phyloP scores from a whole-genome alignment of 37 sponge, comb jelly and placozoan genomes.

The Theonella swinhoei region DNA sequence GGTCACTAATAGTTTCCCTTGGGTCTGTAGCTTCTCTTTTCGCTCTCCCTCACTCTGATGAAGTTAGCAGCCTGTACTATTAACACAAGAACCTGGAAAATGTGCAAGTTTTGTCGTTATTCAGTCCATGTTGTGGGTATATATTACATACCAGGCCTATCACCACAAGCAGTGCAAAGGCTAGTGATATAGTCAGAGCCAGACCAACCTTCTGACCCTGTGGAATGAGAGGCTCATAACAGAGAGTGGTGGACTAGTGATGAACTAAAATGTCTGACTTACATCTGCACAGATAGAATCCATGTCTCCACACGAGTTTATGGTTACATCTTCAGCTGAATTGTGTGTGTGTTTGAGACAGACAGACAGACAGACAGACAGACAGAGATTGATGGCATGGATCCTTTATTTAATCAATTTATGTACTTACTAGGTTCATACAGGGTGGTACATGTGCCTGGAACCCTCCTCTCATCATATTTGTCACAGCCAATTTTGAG shows the following conservation, averaged over 20 bases:
- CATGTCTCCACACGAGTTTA: not conserved
- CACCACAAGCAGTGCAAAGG: slow-evolving; percentile 49
- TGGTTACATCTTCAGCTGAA: not conserved
- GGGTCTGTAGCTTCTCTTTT: slow-evolving; percentile 58
- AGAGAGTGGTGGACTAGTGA: not conserved
- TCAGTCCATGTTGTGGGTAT: no score
- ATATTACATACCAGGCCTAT: slow-evolving; percentile 53
- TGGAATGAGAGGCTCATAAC: not conserved
- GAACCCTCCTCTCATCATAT: not conserved
- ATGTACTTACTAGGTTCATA: not conserved
- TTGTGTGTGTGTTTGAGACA: no score
- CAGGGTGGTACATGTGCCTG: not conserved
- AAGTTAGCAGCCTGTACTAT: slow-evolving; percentile 67
- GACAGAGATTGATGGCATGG: no score
- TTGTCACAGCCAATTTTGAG: slow-evolving; percentile 17
- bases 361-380: no score
- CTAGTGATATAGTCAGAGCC: slow-evolving; percentile 47
- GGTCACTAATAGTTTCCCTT: slow-evolving; percentile 28
- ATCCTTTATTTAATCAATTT: not conserved
- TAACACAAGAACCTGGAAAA: slow-evolving; percentile 39
- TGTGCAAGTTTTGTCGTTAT: not conserved
- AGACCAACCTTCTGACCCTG: slow-evolving; percentile 59
- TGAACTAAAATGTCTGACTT: not conserved
- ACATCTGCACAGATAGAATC: not conserved
- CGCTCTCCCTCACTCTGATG: slow-evolving; percentile 67